A percentile compares a stretch with the other conserved stretches of the same genome.
Conservation (phyloP, 2,113 vertebrate species). For the Ivindomyrus marchei region DNA sequence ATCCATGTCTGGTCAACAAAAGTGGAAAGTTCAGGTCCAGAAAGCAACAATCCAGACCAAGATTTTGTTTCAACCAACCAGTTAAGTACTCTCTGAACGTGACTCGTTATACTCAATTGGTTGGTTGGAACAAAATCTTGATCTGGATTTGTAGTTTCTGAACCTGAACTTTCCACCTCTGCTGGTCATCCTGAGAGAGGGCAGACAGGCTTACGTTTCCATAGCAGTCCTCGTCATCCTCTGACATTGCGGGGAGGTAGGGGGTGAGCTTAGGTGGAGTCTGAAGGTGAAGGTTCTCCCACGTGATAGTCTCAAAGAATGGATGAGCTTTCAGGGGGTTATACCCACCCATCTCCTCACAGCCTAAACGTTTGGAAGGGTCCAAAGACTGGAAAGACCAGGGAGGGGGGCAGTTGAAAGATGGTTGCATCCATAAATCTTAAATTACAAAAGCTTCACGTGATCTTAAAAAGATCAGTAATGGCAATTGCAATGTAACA, state of each 20-base stretch:
- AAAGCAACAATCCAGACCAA: background rate
- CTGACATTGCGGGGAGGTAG: slow-evolving; percentile 95
- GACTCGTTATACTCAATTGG: background rate
- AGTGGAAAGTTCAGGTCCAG: background rate
- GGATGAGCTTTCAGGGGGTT: slow-evolving; percentile 81
- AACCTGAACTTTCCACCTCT: background rate
- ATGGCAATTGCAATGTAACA: background rate
- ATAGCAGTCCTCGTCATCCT: slow-evolving; percentile 98
- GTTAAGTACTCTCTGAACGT: background rate
- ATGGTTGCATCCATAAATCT: background rate
- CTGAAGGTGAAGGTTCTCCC: slow-evolving; percentile 85
- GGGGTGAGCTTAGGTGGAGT: slow-evolving; percentile 94
- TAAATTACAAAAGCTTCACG: background rate
- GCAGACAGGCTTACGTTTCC: slow-evolving; percentile 75
- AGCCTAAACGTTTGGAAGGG: slow-evolving; percentile 85
- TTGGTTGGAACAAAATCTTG: background rate
- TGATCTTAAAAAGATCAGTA: background rate
- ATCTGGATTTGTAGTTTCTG: background rate
- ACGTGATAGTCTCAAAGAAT: slow-evolving; percentile 86
- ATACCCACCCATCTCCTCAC: slow-evolving; percentile 93
- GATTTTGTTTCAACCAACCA: background rate
- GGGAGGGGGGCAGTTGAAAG: background rate
- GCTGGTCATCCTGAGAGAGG: background rate
- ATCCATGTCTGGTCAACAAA: background rate
- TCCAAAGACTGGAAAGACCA: slow-evolving; percentile 75